Conservation (phyloP, 1,140 invertebrate genomes). For the Callitettix versicolor region DNA sequence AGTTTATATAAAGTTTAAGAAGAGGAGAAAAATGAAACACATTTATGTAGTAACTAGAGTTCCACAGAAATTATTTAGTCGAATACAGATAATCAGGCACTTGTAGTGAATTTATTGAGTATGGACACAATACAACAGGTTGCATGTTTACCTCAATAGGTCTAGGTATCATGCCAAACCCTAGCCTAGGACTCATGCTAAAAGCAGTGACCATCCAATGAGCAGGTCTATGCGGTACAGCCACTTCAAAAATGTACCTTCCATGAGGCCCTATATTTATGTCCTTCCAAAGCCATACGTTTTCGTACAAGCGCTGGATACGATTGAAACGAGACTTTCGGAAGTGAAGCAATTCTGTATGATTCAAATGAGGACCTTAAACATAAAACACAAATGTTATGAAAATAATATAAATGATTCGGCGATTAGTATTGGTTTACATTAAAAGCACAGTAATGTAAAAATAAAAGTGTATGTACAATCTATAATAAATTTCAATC, state of each 20-base stretch:
- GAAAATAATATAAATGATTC: neutral
- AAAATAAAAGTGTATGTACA: neutral
- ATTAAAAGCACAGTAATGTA: neutral
- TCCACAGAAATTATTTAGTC: no score
- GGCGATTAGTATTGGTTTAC: neutral
- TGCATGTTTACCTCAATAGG: constrained; percentile 53
- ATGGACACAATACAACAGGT: no score
- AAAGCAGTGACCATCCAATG: constrained; percentile 90
- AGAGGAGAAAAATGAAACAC: no score
- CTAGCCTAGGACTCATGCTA: constrained; percentile 71
- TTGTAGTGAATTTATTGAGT: no score
- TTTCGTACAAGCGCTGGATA: constrained; percentile 80
- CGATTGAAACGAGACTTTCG: constrained; percentile 76
- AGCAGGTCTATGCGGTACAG: constrained; percentile 75
- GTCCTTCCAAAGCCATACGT: constrained; percentile 90
- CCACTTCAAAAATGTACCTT: constrained; percentile 71
- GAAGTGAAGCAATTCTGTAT: constrained; percentile 55
- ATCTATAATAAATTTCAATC: neutral
- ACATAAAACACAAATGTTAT: neutral
- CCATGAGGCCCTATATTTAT: constrained; percentile 88
- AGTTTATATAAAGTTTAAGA: no score
- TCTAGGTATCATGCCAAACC: constrained; percentile 72
- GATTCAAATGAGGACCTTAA: constrained; percentile 38
- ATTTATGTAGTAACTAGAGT: no score
- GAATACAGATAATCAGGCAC: no score